These are phyloP conservation scores for Sphenodon punctatus DNA, from an alignment of 2,797 vertebrate genomes.

Conservation along the genomic window DNA sequence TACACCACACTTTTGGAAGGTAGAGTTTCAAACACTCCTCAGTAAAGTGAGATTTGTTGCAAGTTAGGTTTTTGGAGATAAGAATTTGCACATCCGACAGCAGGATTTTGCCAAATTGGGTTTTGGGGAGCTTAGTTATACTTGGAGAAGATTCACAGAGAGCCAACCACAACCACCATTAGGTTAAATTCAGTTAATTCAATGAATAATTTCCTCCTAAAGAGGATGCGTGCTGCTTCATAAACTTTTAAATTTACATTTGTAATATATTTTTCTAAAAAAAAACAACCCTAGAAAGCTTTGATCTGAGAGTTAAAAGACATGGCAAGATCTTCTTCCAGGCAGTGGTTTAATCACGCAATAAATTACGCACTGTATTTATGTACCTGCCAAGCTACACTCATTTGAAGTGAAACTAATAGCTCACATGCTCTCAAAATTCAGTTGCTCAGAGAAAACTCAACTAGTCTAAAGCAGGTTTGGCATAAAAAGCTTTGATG, in stretches of 20 bases:
- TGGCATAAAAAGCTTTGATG: no score
- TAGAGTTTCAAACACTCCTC: not conserved
- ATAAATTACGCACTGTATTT: constrained; percentile 9
- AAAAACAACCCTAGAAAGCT: not conserved
- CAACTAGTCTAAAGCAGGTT: not conserved
- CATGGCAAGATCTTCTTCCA: not conserved
- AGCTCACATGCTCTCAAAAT: not conserved
- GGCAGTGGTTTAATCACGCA: not conserved
- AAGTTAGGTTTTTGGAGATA: not conserved
- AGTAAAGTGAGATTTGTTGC: constrained; percentile 1
- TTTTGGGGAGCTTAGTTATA: not conserved
- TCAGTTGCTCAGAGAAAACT: constrained; percentile 16
- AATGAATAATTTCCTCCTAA: constrained; percentile 11
- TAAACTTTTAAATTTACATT: constrained; percentile 19
- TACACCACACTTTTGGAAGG: not conserved
- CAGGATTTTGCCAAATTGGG: not conserved
- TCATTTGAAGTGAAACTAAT: constrained; percentile 9
- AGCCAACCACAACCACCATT: not conserved
- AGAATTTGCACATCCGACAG: constrained; percentile 13
- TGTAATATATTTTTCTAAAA: not conserved
- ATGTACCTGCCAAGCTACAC: not conserved
- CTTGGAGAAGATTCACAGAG: not conserved
- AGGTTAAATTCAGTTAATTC: not conserved
- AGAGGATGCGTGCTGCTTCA: constrained; percentile 3
- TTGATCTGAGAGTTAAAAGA: constrained; percentile 19